Percentiles rank a stretch among this genome's conserved stretches.
Evolutionary conservation across 2,113 vertebrate species (phyloP).

Genomic region (Microtus oregoni): DNA sequence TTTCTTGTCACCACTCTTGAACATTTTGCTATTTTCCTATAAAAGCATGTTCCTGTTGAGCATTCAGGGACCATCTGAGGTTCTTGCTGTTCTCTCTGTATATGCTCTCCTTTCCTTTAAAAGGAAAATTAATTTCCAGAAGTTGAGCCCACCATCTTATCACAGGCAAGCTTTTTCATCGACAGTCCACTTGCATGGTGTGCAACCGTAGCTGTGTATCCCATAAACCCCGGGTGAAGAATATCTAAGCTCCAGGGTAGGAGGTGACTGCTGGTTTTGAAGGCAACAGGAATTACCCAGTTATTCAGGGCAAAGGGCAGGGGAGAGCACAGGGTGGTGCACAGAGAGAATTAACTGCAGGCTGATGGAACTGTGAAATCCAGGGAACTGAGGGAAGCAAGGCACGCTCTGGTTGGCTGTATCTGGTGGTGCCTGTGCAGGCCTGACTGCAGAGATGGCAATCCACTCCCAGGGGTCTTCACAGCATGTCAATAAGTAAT

Average conservation of each 20-base stretch:
- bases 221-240: neutral
- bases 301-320: neutral
- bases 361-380: neutral
- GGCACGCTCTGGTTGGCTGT: accelerated
- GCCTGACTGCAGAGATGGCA: neutral
- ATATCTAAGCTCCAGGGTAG: neutral
- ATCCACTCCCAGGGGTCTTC: neutral
- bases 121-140: neutral
- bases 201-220: neutral
- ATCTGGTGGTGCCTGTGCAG: no score
- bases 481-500: neutral
- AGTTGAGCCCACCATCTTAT: neutral
- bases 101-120: neutral
- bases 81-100: neutral
- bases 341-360: neutral
- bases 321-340: neutral
- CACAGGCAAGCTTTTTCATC: neutral
- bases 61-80: neutral
- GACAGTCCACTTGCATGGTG: neutral
- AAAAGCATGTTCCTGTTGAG: neutral
- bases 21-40: neutral
- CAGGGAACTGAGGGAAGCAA: neutral
- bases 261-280: neutral
- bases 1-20: neutral
- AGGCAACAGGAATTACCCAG: neutral